Percentiles rank a stretch among this genome's conserved stretches.
Conservation (phyloP, 2,888 invertebrate genomes). For the Limenitis arthemis region DNA sequence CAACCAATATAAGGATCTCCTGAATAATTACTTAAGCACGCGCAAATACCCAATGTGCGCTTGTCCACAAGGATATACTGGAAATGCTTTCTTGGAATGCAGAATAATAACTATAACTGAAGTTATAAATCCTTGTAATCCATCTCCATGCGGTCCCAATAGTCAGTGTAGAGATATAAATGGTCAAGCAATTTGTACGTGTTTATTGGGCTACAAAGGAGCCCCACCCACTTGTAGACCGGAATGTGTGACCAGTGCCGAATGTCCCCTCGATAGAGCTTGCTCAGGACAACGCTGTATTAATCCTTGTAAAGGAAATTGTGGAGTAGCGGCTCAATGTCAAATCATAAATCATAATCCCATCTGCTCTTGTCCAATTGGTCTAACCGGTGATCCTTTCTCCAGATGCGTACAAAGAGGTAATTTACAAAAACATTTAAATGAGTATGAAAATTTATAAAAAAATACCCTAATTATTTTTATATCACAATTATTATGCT, state of each 20-base stretch:
- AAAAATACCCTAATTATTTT: not conserved
- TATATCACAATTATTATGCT: not conserved
- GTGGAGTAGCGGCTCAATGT: conserved; percentile 79
- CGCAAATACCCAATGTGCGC: conserved; percentile 78
- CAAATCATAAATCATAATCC: conserved; percentile 83
- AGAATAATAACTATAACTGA: conserved; percentile 49
- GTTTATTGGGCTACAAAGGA: conserved; percentile 76
- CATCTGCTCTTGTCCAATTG: conserved; percentile 76
- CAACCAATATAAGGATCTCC: conserved; percentile 86
- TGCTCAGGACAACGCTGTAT: conserved; percentile 80
- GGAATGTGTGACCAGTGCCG: conserved; percentile 78
- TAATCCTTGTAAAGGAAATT: conserved; percentile 82
- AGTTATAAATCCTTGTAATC: conserved; percentile 74
- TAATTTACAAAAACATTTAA: conserved; percentile 38
- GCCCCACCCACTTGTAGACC: conserved; percentile 81
- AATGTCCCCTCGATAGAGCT: conserved; percentile 76
- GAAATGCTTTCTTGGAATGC: conserved; percentile 80
- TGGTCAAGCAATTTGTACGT: conserved; percentile 80
- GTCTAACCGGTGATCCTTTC: conserved; percentile 82
- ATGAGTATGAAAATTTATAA: conserved; percentile 1
- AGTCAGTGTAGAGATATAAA: conserved; percentile 77
- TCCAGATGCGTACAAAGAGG: conserved; percentile 75
- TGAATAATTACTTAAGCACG: conserved; percentile 80
- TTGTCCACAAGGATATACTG: conserved; percentile 74
- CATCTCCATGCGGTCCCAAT: conserved; percentile 82